Evolutionary conservation across 2,797 vertebrate species (phyloP).

Genomic region (Gadopsis bispinosus): DNA sequence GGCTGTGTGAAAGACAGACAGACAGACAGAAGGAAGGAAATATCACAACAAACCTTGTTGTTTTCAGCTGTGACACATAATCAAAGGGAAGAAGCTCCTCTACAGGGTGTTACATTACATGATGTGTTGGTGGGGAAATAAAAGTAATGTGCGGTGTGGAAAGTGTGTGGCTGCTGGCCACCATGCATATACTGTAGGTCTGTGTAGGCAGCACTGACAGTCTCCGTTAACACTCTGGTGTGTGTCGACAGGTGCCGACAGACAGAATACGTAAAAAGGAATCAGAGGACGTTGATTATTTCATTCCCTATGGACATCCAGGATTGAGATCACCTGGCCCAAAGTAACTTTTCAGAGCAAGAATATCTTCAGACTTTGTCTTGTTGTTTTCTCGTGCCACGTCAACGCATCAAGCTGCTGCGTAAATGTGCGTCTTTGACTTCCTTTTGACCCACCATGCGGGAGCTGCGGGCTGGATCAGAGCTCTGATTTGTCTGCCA

Average conservation of each 20-base stretch:
- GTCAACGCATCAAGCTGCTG: constrained; percentile 12
- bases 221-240: constrained; percentile 19
- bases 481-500: constrained; percentile 48
- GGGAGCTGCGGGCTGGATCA: constrained; percentile 18
- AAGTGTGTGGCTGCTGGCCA: constrained; percentile 38
- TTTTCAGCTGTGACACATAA: constrained; percentile 63
- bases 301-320: background rate
- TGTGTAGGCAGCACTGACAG: constrained; percentile 22
- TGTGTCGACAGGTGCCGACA: constrained; percentile 24
- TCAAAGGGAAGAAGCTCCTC: constrained; percentile 50
- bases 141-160: background rate
- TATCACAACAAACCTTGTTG: constrained; percentile 62
- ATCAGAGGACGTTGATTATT: background rate
- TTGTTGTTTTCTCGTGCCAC: constrained; percentile 6
- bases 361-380: background rate
- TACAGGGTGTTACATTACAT: constrained; percentile 38
- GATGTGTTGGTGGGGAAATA: constrained; percentile 35
- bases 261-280: background rate
- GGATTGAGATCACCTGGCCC: background rate
- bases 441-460: constrained; percentile 11
- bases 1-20: constrained; percentile 60
- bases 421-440: constrained; percentile 32
- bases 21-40: constrained; percentile 65
- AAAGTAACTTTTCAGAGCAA: background rate
- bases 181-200: constrained; percentile 8